Evolutionary conservation across 1,140 invertebrate genomes (phyloP).

Genomic region (Spodoptera litura): DNA sequence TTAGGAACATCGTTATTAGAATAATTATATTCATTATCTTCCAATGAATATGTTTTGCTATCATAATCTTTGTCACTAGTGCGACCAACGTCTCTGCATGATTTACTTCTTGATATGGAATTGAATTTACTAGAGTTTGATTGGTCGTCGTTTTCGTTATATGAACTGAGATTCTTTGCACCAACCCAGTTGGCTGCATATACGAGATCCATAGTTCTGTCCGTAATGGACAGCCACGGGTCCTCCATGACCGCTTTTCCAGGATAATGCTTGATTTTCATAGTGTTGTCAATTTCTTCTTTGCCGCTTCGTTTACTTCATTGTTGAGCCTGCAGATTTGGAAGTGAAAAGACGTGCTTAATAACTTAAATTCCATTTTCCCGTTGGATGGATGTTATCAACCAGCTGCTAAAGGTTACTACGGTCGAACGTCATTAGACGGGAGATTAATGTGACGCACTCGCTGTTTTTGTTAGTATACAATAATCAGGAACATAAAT

Average conservation of each 20-base stretch:
- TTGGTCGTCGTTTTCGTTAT: slow-evolving; percentile 69
- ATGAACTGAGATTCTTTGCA: slow-evolving; percentile 81
- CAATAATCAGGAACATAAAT: slow-evolving; percentile 30
- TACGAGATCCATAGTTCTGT: slow-evolving; percentile 90
- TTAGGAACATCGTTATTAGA: slow-evolving; percentile 67
- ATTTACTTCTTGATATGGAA: slow-evolving; percentile 84
- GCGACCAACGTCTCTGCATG: slow-evolving; percentile 81
- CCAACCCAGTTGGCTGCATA: slow-evolving; percentile 95
- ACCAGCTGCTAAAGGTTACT: slow-evolving; percentile 42
- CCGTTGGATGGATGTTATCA: slow-evolving; percentile 42
- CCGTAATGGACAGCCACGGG: slow-evolving; percentile 88
- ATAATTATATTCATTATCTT: slow-evolving; percentile 69
- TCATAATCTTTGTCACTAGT: slow-evolving; percentile 70
- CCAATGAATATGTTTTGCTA: slow-evolving; percentile 67
- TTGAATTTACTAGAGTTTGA: slow-evolving; percentile 72
- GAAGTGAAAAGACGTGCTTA: slow-evolving; percentile 21
- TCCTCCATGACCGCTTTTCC: slow-evolving; percentile 92
- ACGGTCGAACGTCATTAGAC: slow-evolving; percentile 25
- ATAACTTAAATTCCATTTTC: slow-evolving; percentile 56
- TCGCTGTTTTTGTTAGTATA: slow-evolving; percentile 40
- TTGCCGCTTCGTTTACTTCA: slow-evolving; percentile 43
- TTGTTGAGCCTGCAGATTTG: slow-evolving; percentile 25
- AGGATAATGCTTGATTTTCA: slow-evolving; percentile 94
- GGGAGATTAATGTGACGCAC: slow-evolving; percentile 41
- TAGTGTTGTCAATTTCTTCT: slow-evolving; percentile 75